Conservation (phyloP, 2,797 vertebrate genomes). For the Mus spretus region DNA sequence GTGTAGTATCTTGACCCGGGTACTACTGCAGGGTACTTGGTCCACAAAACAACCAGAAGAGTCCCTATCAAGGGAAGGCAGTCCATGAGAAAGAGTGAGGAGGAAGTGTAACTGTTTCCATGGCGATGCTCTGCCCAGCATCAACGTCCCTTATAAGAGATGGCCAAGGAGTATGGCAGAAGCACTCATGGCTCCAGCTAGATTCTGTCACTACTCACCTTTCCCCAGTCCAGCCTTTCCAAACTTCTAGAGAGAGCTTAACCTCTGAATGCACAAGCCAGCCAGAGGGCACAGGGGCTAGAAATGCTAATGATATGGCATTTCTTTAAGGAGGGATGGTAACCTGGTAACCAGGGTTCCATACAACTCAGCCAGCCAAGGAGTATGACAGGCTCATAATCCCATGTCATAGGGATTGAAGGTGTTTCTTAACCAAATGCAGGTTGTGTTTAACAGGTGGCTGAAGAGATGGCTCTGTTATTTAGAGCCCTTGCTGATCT, state of each 20-base stretch:
- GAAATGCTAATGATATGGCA: constrained; percentile 5
- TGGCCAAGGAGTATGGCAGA: background rate
- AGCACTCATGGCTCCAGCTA: background rate
- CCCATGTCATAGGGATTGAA: background rate
- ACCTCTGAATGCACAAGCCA: background rate
- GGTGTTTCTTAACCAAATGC: background rate
- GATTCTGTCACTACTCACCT: background rate
- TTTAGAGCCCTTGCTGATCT: background rate
- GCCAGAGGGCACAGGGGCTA: background rate
- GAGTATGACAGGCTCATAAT: background rate
- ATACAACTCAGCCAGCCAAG: background rate
- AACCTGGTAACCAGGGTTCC: constrained; percentile 41
- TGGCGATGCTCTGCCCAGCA: background rate
- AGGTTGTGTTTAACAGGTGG: constrained; percentile 13
- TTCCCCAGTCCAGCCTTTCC: background rate
- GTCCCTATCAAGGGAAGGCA: background rate
- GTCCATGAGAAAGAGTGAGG: background rate
- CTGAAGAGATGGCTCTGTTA: background rate
- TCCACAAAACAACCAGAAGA: background rate
- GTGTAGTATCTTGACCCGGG: background rate
- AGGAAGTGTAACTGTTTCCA: background rate
- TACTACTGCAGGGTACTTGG: background rate
- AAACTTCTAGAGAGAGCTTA: constrained; percentile 4
- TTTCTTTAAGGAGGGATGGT: background rate
- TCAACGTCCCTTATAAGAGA: background rate